phyloP scores from a whole-genome alignment of 2,888 invertebrate genomes.

The Hemicrepidius hirtus region DNA sequence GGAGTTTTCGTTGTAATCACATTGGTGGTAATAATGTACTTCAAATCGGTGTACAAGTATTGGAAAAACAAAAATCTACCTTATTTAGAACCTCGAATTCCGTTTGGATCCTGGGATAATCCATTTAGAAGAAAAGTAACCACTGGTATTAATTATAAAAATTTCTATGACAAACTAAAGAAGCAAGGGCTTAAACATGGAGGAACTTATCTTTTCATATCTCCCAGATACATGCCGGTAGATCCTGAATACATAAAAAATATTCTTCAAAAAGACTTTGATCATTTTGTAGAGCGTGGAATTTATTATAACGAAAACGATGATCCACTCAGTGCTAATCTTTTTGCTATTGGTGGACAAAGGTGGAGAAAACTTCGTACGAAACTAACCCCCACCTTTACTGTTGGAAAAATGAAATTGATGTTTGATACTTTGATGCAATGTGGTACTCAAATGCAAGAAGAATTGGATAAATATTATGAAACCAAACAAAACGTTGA shows the following conservation, averaged over 20 bases:
- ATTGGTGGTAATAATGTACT: conserved; percentile 8
- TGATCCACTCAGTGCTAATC: conserved; percentile 75
- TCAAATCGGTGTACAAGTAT: conserved; percentile 46
- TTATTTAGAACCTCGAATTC: conserved; percentile 54
- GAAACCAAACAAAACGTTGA: conserved; percentile 62
- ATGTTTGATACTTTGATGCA: conserved; percentile 78
- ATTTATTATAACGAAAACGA: conserved; percentile 61
- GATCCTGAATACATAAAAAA: conserved; percentile 60
- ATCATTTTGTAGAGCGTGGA: conserved; percentile 77
- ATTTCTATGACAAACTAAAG: conserved; percentile 43
- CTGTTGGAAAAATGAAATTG: conserved; percentile 75
- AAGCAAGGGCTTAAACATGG: conserved; percentile 44
- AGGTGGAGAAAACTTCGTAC: conserved; percentile 77
- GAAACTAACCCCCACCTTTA: conserved; percentile 76
- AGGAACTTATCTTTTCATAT: conserved; percentile 43
- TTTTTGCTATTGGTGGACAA: conserved; percentile 74
- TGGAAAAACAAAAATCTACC: conserved; percentile 51
- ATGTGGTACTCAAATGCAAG: conserved; percentile 73
- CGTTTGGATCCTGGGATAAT: conserved; percentile 58
- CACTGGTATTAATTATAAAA: conserved; percentile 34
- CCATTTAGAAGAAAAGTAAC: conserved; percentile 38
- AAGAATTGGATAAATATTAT: conserved; percentile 69
- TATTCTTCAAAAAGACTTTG: conserved; percentile 76
- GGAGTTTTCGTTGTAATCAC: not conserved
- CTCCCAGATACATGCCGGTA: conserved; percentile 40